These are phyloP conservation scores for Tetropium fuscum DNA, from an alignment of 2,888 invertebrate genomes.

Conservation along the genomic window DNA sequence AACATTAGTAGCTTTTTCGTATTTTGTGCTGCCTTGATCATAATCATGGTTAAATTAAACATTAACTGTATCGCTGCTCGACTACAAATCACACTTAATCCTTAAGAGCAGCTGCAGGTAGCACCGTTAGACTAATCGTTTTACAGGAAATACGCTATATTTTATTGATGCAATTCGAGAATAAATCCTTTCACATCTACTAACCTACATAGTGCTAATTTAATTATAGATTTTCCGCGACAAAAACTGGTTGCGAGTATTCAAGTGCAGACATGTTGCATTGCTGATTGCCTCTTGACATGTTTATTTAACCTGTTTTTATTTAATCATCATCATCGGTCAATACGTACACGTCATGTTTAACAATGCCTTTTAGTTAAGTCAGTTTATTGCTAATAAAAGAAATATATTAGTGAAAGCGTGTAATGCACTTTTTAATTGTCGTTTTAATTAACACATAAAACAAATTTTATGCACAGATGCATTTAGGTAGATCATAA, in stretches of 20 bases:
- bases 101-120: neutral
- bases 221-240: neutral
- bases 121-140: neutral
- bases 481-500: neutral
- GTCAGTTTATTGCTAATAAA: neutral
- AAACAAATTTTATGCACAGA: slow-evolving; percentile 4
- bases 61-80: neutral
- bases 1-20: too few relatives aligned
- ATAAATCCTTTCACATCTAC: slow-evolving; percentile 1
- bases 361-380: neutral
- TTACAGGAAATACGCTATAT: slow-evolving; percentile 5
- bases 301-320: too few relatives aligned
- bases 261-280: neutral
- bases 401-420: slow-evolving; percentile 11
- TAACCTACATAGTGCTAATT: slow-evolving; percentile 3
- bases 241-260: neutral
- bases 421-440: slow-evolving; percentile 5
- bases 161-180: slow-evolving; percentile 7
- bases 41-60: slow-evolving; percentile 5
- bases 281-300: too few relatives aligned
- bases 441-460: neutral
- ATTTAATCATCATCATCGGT: too few relatives aligned
- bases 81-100: neutral
- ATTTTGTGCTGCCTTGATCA: too few relatives aligned
- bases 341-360: neutral